phyloP scores from a whole-genome alignment of 2,797 vertebrate genomes.

The Paedocypris micromegethes region DNA sequence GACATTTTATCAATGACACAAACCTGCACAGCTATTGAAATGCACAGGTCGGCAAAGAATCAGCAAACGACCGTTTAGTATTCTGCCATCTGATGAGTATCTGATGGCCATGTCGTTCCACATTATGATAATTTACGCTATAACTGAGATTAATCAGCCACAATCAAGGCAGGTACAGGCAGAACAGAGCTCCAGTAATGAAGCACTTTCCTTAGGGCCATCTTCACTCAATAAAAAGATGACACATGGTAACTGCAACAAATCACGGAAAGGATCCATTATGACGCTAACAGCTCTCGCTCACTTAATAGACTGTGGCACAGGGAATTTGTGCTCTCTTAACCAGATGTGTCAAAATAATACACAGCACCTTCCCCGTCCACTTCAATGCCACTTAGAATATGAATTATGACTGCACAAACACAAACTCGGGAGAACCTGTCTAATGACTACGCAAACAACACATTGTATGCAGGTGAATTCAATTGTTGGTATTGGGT shows the following conservation, averaged over 20 bases:
- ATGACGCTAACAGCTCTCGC: constrained; percentile 30
- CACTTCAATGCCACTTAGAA: constrained; percentile 17
- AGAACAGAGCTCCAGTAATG: constrained; percentile 35
- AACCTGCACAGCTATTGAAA: no score
- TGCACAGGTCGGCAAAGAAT: no score
- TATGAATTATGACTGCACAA: constrained; percentile 27
- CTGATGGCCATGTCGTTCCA: constrained; percentile 7
- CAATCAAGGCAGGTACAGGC: constrained; percentile 34
- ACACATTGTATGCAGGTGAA: not conserved
- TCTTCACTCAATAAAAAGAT: constrained; percentile 44
- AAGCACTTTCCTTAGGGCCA: constrained; percentile 31
- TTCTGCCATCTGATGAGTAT: constrained; percentile 10
- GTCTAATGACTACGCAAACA: not conserved
- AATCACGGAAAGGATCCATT: constrained; percentile 32
- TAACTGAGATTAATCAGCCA: constrained; percentile 29
- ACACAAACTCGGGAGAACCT: not conserved
- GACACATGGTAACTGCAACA: constrained; percentile 21
- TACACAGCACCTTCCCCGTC: constrained; percentile 8
- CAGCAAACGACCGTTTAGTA: not conserved
- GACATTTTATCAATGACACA: no score
- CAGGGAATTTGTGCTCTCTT: not conserved
- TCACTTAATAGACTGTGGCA: constrained; percentile 17
- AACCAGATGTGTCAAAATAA: constrained; percentile 22
- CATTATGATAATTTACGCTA: constrained; percentile 30
- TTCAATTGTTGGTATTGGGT: no score